These are phyloP conservation scores for Dendronephthya gigantea DNA, from an alignment of 64 coral and sea anemone species.

Conservation along the genomic window DNA sequence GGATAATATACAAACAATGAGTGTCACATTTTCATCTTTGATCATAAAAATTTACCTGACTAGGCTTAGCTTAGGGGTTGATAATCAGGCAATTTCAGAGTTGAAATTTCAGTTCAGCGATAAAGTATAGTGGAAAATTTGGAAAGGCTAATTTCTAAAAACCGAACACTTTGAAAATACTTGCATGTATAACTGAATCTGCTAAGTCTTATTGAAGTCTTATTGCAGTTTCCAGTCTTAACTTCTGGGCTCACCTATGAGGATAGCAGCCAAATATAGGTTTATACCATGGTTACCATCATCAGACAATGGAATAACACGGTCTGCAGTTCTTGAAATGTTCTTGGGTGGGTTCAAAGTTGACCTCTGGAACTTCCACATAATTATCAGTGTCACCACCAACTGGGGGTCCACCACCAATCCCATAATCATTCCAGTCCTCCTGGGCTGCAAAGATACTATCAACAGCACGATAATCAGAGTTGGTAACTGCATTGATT, in stretches of 20 bases:
- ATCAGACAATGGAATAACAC: neutral
- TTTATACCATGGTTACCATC: constrained; percentile 13
- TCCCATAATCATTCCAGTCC: neutral
- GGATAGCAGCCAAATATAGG: neutral
- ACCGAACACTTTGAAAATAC: no score
- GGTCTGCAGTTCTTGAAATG: neutral
- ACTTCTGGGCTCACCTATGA: neutral
- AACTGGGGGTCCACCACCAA: neutral
- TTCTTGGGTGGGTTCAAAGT: neutral
- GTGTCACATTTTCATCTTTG: no score
- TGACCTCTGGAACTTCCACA: neutral
- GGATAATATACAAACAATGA: no score
- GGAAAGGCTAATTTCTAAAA: no score
- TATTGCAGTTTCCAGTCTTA: no score
- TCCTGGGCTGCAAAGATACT: neutral
- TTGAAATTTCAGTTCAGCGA: no score
- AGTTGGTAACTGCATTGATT: constrained; percentile 5
- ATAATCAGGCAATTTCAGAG: no score
- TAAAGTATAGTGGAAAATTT: no score
- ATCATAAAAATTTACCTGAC: no score
- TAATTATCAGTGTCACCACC: neutral
- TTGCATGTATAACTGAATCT: no score
- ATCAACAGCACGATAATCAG: neutral
- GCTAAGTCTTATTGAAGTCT: no score
- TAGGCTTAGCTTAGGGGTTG: no score